Evolutionary conservation across 2,888 invertebrate species (phyloP), one percentile per base, ranked within the genome.

Genomic region (Spicauda simplicius): DNA sequence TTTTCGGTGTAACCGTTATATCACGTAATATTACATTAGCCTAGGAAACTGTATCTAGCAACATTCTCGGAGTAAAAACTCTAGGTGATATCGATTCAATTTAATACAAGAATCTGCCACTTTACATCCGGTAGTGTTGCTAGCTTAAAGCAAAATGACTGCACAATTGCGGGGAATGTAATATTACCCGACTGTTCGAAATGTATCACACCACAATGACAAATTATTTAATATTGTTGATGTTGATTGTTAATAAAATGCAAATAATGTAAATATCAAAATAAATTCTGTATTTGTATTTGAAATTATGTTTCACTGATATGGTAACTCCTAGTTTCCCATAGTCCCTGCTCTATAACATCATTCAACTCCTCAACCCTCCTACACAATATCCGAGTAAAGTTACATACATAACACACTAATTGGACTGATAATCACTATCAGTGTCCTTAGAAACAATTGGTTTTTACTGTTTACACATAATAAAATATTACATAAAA

Each of bases 161-260:
- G 71, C 82, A 77, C 80, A 76, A 74, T 75, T 41, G 72, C 77
- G 79, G 83, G 79, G 72, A 77, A 80, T 86, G 86, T 86, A 86
- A 86, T 83, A 83, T 85, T 86, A 86, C 80, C 80, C 82, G 86
- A 88, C 87, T 87, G 90, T 90, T 90, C 86, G 75, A 85, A 88
- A 86, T 90, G 83, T 88, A 88, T 90, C 88, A 90, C 91, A 91
- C 89, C 91, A 89, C 90, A 83, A 89, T 82, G 88, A 91, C 89
- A 91, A 93, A 93, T 93, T 92, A 95, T 94, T 94, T 92, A 95
- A 95, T 95, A 95, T 93, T 96, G 95, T 95, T 96, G 95, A 95
- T 95, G 95, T 95, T 95, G 94, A 95, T 95, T 95, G 95, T 95
- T 95, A 95, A 95, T 94, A 95, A 95, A 95, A 95, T 95, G 95